A percentile compares a stretch with the other conserved stretches of the same genome.
These are phyloP conservation scores for Erythrocebus patas DNA, from an alignment of 2,113 vertebrate species.

Conservation along the genomic window DNA sequence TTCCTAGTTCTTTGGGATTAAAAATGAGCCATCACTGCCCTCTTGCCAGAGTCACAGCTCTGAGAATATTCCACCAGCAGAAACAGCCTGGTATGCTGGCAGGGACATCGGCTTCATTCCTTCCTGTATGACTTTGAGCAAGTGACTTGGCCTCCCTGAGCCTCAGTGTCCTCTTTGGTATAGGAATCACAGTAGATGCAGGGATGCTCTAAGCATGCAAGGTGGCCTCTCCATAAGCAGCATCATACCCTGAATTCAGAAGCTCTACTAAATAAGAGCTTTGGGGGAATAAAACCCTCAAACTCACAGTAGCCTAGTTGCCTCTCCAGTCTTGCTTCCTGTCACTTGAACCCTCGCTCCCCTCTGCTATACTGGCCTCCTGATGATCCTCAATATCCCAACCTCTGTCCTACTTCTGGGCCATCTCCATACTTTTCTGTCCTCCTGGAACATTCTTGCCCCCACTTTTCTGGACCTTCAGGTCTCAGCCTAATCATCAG, in stretches of 20 bases:
- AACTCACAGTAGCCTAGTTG: fast-evolving
- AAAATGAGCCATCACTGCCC: neutral
- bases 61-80: neutral
- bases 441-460: neutral
- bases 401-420: neutral
- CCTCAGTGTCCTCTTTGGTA: neutral
- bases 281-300: neutral
- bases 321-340: neutral
- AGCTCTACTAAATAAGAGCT: neutral
- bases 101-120: too few relatives aligned
- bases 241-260: neutral
- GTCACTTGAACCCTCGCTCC: neutral
- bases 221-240: fast-evolving
- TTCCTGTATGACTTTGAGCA: neutral
- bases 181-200: neutral
- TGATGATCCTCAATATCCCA: neutral
- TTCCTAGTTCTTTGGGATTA: neutral
- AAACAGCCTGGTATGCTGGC: neutral
- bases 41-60: neutral
- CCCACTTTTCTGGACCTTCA: neutral
- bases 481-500: neutral
- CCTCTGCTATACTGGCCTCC: neutral
- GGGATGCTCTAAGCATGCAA: neutral
- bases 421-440: neutral
- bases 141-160: neutral